Base-by-base conservation (phyloP, 2,888 invertebrate species). In the Ochropleura leucogaster region DNA sequence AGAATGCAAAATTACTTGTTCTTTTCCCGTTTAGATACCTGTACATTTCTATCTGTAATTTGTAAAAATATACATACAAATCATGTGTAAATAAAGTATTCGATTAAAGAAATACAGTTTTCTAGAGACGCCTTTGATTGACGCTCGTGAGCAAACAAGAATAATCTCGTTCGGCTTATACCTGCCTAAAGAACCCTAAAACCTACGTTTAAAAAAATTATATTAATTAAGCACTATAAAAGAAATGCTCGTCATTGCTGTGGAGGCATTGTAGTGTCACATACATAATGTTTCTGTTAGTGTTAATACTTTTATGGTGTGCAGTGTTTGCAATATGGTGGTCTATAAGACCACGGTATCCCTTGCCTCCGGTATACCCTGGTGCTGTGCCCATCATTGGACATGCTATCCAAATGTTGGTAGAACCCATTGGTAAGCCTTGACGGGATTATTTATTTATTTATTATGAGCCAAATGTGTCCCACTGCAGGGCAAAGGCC, bases 321-420 rank as follows among this genome's bases (percentile, higher is more conserved):
- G 3, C n/a, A 7, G 44, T 71, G 8, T 68, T 46, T 14, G 30
- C 53, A 3, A 44, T 71, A 8, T 72, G 59, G 72, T 49, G 47
- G 57, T 59, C 14, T 14, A 1, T 71, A 18, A 59, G 30, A 16
- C 59, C 49, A 8, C 49, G 59, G 10, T 5, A 10, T 12, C 46
- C 44, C 30, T 44, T 71, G 16, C 72, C 59, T n/a, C 72, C 71
- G 4, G 14, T 44, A 12, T 72, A 49, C 8, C 72, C 72, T 44
- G 72, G 72, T 18, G 72, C 71, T 10, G 44, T 72, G 16, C 72
- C 72, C 12, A 53, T 76, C 30, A 51, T 72, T n/a, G 72, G 72
- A n/a, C 72, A 72, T 16, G 71, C 57, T 8, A 57, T 57, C 30
- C 8, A 30, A 57, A 57, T 57, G 30, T 16, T 16, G 30, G 14